Evolutionary conservation across 2,888 invertebrate species (phyloP).

Genomic region (Copidosoma aretas): DNA sequence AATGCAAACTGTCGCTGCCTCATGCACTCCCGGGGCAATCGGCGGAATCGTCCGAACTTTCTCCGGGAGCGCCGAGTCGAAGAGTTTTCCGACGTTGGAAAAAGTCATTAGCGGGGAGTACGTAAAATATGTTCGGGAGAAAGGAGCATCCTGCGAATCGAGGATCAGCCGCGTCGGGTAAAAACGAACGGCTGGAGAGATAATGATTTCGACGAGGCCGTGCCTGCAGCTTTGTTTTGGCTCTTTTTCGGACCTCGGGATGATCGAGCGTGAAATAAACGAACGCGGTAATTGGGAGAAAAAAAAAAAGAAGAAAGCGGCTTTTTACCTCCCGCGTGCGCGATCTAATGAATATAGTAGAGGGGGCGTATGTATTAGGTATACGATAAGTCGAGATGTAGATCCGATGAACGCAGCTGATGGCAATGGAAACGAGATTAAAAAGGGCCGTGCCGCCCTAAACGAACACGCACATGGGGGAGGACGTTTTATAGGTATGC

Average conservation of each 20-base stretch:
- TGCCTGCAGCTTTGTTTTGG: too few relatives aligned
- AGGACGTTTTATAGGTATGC: too few relatives aligned
- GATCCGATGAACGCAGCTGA: too few relatives aligned
- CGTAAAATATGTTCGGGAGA: background rate
- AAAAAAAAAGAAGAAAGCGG: background rate
- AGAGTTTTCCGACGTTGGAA: background rate
- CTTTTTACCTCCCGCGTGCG: too few relatives aligned
- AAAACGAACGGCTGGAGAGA: background rate
- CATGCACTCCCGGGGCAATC: background rate
- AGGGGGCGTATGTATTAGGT: too few relatives aligned
- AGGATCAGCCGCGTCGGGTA: background rate
- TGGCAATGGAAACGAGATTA: too few relatives aligned
- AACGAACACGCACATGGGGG: too few relatives aligned
- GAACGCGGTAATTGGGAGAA: background rate
- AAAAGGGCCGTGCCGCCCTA: too few relatives aligned
- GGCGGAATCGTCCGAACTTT: background rate
- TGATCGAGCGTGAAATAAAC: background rate
- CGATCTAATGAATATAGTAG: too few relatives aligned
- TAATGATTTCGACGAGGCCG: too few relatives aligned
- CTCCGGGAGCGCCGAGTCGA: background rate
- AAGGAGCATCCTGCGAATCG: background rate
- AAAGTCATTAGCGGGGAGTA: background rate
- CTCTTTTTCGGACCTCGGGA: background rate
- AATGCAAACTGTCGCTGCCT: background rate
- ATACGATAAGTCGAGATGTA: too few relatives aligned